Base-by-base conservation (phyloP, 2,113 vertebrate genomes). In the Scophthalmus maximus region DNA sequence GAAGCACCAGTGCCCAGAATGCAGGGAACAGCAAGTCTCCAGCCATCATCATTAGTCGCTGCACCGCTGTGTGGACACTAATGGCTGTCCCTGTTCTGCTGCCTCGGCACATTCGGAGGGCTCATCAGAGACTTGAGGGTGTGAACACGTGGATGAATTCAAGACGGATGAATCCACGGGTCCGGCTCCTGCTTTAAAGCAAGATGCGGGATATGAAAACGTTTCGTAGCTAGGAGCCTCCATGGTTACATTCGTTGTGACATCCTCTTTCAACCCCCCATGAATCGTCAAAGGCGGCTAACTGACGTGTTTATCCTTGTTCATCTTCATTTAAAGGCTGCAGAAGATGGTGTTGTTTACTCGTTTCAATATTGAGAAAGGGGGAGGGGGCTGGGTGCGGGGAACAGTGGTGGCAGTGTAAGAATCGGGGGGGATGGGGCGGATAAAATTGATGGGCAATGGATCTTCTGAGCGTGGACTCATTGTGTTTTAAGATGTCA, bases 1-100 rank as follows among this genome's bases (percentile, higher is more conserved):
- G 6, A 50, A 66, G 67, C 68, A 66, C 60, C 59, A 47, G 26
- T 66, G 11, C 76, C 63, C 63, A 83, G 67, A 90, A 87, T 89
- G 88, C 90, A 80, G 36, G 81, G 83, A 80, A 30, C 81, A 91
- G 91, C 88, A 92, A 88, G 81, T 87, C 79, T 77, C 81, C 73
- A 87, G 85, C 88, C 88, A 91, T 92, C 90, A 91, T 92, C 91
- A 92, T 93, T 93, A 93, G 68, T 76, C n/a, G 76, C 44, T 51
- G 29, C 20, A 56, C 58, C 17, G 40, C 78, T 67, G 68, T 67
- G 68, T 61, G 72, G 88, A 93, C 88, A 67, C 76, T 91, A 91
- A 91, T 91, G 90, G 82, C 68, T 18, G 77, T 83, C 76, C 79
- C 76, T 15, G n/a, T 89, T 92, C 69, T 93, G 93, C 93, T 88